Percentiles rank a stretch among this genome's conserved stretches.
These are phyloP conservation scores for Drosophila mimetica DNA, from an alignment of 2,888 invertebrate genomes.

Conservation along the genomic window DNA sequence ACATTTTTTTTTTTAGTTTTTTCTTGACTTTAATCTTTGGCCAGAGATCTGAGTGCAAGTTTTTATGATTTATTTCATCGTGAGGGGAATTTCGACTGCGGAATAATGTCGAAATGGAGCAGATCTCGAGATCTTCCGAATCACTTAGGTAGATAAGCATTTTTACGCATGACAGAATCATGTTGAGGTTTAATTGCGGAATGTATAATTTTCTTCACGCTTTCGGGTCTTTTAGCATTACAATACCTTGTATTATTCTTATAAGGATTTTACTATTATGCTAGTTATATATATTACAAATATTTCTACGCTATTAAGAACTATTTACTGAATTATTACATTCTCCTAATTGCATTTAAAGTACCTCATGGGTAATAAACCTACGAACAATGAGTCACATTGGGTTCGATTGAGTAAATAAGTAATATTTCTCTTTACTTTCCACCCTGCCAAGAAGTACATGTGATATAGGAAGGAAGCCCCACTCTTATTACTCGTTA, in stretches of 20 bases:
- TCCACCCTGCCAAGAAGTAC: conserved; percentile 11
- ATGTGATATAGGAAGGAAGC: conserved; percentile 34
- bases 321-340: neutral
- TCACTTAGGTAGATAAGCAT: neutral
- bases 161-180: neutral
- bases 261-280: too few relatives aligned
- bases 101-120: conserved; percentile 14
- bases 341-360: conserved; percentile 5
- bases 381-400: conserved; percentile 27
- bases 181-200: neutral
- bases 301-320: too few relatives aligned
- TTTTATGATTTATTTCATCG: conserved; percentile 35
- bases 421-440: conserved; percentile 7
- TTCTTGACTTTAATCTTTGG: conserved; percentile 8
- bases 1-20: neutral
- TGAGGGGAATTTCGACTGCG: conserved; percentile 16
- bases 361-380: neutral
- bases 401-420: conserved; percentile 3
- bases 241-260: neutral
- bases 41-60: conserved; percentile 14
- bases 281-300: too few relatives aligned
- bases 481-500: conserved; percentile 19
- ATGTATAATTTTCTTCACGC: neutral
- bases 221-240: neutral
- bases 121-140: conserved; percentile 2